phyloP scores from a whole-genome alignment of 2,888 invertebrate species.

The Mimumesa dahlbomi region DNA sequence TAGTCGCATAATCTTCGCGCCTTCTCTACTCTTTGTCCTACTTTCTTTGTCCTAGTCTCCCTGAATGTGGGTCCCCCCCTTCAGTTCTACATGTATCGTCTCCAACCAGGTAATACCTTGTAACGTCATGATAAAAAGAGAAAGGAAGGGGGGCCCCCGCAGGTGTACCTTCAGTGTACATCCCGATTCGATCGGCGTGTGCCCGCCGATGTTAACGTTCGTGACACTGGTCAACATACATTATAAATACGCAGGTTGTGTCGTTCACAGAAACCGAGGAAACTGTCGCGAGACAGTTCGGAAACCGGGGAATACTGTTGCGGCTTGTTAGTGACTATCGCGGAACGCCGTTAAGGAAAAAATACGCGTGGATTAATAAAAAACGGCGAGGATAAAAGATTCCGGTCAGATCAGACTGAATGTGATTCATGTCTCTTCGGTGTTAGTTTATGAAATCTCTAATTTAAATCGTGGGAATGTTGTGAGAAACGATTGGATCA shows the following conservation, averaged over 20 bases:
- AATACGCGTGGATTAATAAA: no score
- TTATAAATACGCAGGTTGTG: slow-evolving; percentile 34
- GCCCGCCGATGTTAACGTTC: slow-evolving; percentile 11
- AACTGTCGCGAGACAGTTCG: background rate
- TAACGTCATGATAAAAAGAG: slow-evolving; percentile 18
- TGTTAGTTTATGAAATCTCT: no score
- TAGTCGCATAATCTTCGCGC: slow-evolving; percentile 17
- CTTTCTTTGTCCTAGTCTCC: slow-evolving; percentile 70
- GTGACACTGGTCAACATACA: slow-evolving; percentile 18
- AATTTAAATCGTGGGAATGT: no score
- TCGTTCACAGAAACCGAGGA: slow-evolving; percentile 14
- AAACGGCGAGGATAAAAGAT: background rate
- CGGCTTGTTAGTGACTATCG: no score
- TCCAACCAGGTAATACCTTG: slow-evolving; percentile 21
- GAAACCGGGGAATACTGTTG: background rate
- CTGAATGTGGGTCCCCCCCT: slow-evolving; percentile 67
- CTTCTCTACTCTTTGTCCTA: slow-evolving; percentile 56
- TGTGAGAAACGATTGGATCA: no score
- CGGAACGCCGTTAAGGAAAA: no score
- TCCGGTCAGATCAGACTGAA: slow-evolving; percentile 12
- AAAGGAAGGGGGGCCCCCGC: slow-evolving; percentile 23
- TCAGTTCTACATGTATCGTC: slow-evolving; percentile 11
- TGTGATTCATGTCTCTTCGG: no score
- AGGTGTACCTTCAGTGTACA: slow-evolving; percentile 45
- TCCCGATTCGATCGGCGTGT: slow-evolving; percentile 58